Evolutionary conservation across 2,113 vertebrate species (phyloP), one percentile per base, ranked within the genome.

Genomic region (Tauraco erythrolophus): DNA sequence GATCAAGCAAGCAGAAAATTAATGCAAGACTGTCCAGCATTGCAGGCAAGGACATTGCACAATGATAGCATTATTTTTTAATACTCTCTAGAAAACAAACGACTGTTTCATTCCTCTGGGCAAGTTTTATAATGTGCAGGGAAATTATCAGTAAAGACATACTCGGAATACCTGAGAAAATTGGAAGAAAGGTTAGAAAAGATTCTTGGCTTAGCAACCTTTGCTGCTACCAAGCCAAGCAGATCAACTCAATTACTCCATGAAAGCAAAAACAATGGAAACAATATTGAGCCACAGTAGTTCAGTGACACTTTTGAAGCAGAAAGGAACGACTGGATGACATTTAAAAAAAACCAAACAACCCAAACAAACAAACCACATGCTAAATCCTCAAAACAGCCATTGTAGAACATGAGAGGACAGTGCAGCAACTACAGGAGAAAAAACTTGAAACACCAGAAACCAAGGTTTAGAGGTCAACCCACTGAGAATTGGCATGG

Each of bases 1-100:
- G 61, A 77, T 35, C 35, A 96, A 69, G 60, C 46, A 89, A 97
- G 76, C 93, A 80, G 84, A 95, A 97, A 96, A 95, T 74, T 37
- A 93, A 96, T 45, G 87, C 33, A 96, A 71, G 93, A 58, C 79
- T n/a, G 88, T 50, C 39, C 81, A 17, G 43, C 61, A n/a, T 75
- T 58, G 89, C 76, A 83, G 68, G 87, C 72, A 60, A 77, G 81
- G 91, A 48, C 62, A 21, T 69, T 91, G 76, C 76, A 95, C 48
- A 78, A 62, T 12, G 51, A 92, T 30, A 60, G 51, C 78, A 71
- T 91, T 80, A 76, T 72, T 88, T 91, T 84, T 92, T 92, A 83
- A 88, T 85, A 13, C 62, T 85, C 37, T 24, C 8, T 50, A 75
- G 68, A 83, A 95, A 97, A 95, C 87, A 96, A 97, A 94, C 76